Evolutionary conservation across 2,888 invertebrate species (phyloP), one percentile per base, ranked within the genome.

Genomic region (Apotomis turbidana): DNA sequence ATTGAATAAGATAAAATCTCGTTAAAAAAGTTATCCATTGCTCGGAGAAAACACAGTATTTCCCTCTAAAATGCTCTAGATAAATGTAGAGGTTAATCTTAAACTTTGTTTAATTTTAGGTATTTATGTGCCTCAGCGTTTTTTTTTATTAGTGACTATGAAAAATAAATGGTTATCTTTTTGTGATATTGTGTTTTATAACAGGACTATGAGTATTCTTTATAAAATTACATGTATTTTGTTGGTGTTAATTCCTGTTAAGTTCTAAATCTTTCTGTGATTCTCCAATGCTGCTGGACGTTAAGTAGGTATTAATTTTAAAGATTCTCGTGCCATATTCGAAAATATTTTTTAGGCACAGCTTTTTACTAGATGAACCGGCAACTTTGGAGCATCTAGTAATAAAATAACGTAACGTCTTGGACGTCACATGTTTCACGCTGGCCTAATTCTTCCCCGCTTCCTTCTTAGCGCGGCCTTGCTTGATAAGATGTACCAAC

Each of bases 401-500:
- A 46, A 9, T 46, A 15, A 60, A 59, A 46, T 15, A 60, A 58
- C 38, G 41, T 8, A 41, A 41, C 41, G n/a, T 61, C 15, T 15
- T 27, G n/a, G 15, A 49, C 15, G 66, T 61, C 60, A 71, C 64
- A 49, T 72, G 75, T 75, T 76, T 71, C 63, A 74, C 67, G 10
- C 74, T 55, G 57, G 67, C 71, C 80, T 79, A 85, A 71, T 86
- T 89, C 78, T 87, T 89, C 52, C 80, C 74, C 69, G 72, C 69
- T 13, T 67, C 55, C 62, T 85, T 87, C 81, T 86, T 89, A 10
- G 72, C 75, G 58, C 84, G 81, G 46, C 84, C 85, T 69, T 88
- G 87, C 76, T 89, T 90, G 58, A 93, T 87, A 0, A 91, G 86
- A 75, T 91, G 89, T 5, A 93, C 88, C 38, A 92, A 79, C 74